Percentiles rank a stretch among this genome's conserved stretches.
Conservation (phyloP, 1,140 invertebrate species). For the Tetramorium simillimum region DNA sequence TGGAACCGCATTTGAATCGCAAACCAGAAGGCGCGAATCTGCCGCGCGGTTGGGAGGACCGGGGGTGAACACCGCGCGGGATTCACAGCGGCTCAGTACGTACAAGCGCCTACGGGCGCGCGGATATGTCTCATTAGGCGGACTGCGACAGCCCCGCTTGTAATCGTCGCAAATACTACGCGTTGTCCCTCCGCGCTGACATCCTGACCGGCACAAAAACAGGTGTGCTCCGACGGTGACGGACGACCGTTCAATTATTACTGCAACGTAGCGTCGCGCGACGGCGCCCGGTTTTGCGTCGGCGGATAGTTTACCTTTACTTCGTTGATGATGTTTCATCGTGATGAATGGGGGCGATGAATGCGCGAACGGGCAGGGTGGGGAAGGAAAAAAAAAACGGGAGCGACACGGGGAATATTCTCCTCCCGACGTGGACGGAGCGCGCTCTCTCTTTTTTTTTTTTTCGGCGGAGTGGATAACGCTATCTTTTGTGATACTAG, state of each 20-base stretch:
- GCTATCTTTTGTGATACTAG: constrained; percentile 62
- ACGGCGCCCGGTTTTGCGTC: constrained; percentile 6
- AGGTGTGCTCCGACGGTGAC: neutral
- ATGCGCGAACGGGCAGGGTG: neutral
- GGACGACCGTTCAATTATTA: constrained; percentile 53
- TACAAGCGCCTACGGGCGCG: neutral
- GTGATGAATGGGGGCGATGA: constrained; percentile 40
- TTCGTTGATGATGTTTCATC: constrained; percentile 53
- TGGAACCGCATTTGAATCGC: neutral
- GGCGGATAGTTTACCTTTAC: constrained; percentile 37
- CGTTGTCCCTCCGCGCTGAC: neutral
- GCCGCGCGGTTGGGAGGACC: neutral
- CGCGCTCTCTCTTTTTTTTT: neutral
- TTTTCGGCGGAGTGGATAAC: constrained; percentile 39
- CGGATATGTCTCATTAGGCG: constrained; percentile 38
- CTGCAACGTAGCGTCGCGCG: neutral
- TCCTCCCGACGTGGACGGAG: neutral
- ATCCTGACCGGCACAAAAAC: constrained; percentile 24
- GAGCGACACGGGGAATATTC: neutral
- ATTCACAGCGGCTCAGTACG: neutral
- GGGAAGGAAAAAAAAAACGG: constrained; percentile 16
- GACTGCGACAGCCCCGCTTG: neutral
- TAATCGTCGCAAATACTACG: constrained; percentile 35
- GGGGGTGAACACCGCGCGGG: neutral
- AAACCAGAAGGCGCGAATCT: neutral